Percentiles rank a stretch among this genome's conserved stretches.
Evolutionary conservation across 1,140 invertebrate genomes (phyloP).

Genomic region (Temnothorax curvispinosus): DNA sequence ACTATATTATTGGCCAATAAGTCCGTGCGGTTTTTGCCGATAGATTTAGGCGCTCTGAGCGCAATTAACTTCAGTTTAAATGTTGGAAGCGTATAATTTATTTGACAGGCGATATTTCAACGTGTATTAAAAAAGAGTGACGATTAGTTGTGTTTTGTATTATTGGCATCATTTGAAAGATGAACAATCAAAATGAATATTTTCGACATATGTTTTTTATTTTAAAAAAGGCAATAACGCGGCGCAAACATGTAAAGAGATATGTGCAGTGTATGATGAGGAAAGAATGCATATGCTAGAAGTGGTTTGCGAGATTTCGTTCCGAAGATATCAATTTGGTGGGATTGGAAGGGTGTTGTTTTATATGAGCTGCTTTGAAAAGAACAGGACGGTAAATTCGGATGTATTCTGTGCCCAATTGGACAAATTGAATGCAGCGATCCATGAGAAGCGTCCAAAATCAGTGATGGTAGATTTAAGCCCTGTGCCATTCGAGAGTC

Average conservation of each 20-base stretch:
- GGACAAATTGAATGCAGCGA: too few relatives aligned
- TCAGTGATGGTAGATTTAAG: background rate
- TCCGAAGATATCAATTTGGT: background rate
- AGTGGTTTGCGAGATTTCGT: background rate
- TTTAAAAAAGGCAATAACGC: background rate
- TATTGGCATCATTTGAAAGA: background rate
- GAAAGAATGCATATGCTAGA: background rate
- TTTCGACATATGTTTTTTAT: background rate
- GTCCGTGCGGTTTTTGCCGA: background rate
- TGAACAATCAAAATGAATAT: background rate
- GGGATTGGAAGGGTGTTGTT: too few relatives aligned
- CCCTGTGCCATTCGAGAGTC: too few relatives aligned
- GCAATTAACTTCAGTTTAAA: background rate
- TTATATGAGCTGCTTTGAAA: too few relatives aligned
- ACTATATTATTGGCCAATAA: background rate
- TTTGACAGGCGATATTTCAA: background rate
- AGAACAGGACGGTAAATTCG: too few relatives aligned
- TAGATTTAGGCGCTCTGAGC: background rate
- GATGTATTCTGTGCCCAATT: too few relatives aligned
- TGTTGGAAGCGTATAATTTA: background rate
- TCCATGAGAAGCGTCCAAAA: too few relatives aligned
- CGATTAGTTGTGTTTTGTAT: background rate
- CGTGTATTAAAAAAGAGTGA: background rate
- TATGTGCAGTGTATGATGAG: background rate
- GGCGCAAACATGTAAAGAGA: background rate